Evolutionary conservation across 2,888 invertebrate genomes (phyloP).

Genomic region (Cheilosia soror): DNA sequence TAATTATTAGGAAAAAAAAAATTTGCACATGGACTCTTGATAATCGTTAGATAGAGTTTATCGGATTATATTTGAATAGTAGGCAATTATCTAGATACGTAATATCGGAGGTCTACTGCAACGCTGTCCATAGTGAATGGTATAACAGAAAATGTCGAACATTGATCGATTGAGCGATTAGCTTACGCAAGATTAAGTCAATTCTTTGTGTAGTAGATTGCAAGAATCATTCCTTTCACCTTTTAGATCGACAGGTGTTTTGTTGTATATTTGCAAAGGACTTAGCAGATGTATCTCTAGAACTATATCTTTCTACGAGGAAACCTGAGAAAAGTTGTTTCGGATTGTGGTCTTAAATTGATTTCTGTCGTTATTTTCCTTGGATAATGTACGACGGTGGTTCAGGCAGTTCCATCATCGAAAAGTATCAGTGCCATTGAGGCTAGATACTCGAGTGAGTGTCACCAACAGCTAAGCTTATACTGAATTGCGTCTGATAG

Average conservation of each 20-base stretch:
- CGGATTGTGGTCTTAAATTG: too few relatives aligned
- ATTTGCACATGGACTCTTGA: background rate
- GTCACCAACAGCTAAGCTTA: too few relatives aligned
- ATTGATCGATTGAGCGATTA: slow-evolving; percentile 17
- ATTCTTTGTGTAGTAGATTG: background rate
- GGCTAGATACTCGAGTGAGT: too few relatives aligned
- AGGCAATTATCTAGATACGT: background rate
- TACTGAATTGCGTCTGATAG: too few relatives aligned
- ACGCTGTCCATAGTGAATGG: background rate
- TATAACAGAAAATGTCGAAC: slow-evolving; percentile 4
- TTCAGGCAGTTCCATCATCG: too few relatives aligned
- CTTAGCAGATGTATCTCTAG: too few relatives aligned
- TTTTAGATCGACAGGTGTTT: background rate
- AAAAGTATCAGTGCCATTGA: too few relatives aligned
- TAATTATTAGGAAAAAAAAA: slow-evolving; percentile 48
- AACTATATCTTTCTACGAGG: too few relatives aligned
- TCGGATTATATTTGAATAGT: slow-evolving; percentile 18
- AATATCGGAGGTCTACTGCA: background rate
- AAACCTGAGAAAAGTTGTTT: too few relatives aligned
- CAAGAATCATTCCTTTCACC: background rate
- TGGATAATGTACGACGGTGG: too few relatives aligned
- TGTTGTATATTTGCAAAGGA: too few relatives aligned
- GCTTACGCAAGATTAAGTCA: background rate
- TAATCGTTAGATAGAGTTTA: slow-evolving; percentile 28
- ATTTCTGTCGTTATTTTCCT: too few relatives aligned